Evolutionary conservation across 2,888 invertebrate species (phyloP).

Genomic region (Amphipyra berbera): DNA sequence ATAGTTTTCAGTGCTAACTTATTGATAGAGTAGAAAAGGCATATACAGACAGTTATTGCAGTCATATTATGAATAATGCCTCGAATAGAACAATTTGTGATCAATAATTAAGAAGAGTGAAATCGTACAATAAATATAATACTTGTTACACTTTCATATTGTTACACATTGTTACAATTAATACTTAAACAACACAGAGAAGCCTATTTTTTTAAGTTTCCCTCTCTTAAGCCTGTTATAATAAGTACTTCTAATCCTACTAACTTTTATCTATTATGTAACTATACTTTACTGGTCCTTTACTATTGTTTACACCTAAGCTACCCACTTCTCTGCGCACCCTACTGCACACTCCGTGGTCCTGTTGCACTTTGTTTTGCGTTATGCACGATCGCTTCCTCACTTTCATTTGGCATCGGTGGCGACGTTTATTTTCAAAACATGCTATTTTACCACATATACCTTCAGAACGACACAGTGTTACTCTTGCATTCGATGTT

Average conservation of each 20-base stretch:
- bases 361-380: conserved; percentile 80
- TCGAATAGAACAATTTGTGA: conserved; percentile 81
- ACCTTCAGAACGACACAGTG: conserved; percentile 78
- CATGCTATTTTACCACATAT: conserved; percentile 77
- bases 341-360: conserved; percentile 79
- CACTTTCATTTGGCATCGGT: conserved; percentile 72
- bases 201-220: conserved; percentile 84
- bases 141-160: conserved; percentile 86
- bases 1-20: conserved; percentile 66
- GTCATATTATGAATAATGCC: conserved; percentile 76
- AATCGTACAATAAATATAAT: conserved; percentile 86
- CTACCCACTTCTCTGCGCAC: conserved; percentile 64
- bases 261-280: conserved; percentile 55
- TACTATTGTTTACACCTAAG: conserved; percentile 62
- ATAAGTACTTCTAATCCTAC: conserved; percentile 66
- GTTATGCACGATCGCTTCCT: conserved; percentile 83
- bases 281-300: conserved; percentile 57
- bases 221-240: conserved; percentile 73
- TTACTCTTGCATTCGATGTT: conserved; percentile 83
- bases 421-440: conserved; percentile 67
- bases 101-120: conserved; percentile 84
- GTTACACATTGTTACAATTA: conserved; percentile 85
- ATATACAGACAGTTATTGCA: conserved; percentile 73
- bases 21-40: conserved; percentile 69
- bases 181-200: conserved; percentile 80